Base-by-base conservation (phyloP, 2,113 vertebrate genomes). In the Thunnus thynnus region DNA sequence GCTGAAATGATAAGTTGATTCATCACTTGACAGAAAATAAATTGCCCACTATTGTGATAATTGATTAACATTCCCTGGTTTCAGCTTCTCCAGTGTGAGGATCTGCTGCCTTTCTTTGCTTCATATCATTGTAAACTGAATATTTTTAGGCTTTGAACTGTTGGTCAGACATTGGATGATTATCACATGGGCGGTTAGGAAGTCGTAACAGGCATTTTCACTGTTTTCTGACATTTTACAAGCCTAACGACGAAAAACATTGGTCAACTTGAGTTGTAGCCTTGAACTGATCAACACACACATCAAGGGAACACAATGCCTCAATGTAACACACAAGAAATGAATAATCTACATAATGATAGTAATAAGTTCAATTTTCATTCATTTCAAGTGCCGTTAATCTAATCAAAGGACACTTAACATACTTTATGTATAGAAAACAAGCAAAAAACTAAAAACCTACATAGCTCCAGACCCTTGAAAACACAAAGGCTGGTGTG, bases 401-500 rank as follows among this genome's bases (percentile, higher is more conserved):
- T 4, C 1, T 30, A 30, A 30, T 30, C 27, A 30, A 30, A 30
- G 27, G 27, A 30, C 27, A 30, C 27, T 30, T 30, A 30, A 30
- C 7, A 41, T 41, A 41, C 36, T 36, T 36, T 8, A 36, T 4
- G 7, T 36, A 36, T 4, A 36, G 32, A 36, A 41, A 41, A 41
- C 9, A 41, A 41, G 36, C 36, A 41, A 41, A 41, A 41, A 41
- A 41, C 1, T 0, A 9, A 41, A 41, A 41, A 8, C 6, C 36
- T 41, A 47, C 57, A 80, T 69, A 68, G 78, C 64, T 76, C 16
- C 20, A 36, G 17, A 52, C 7, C 22, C 36, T 52, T 72, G 11
- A 65, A 18, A 30, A 25, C 14, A 70, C 20, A 48, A 51, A 3
- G 5, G 5, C 47, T 55, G 41, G 18, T 48, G 44, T 3, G n/a